Evolutionary conservation across 2,888 invertebrate genomes (phyloP), one percentile per base, ranked within the genome.

Genomic region (Drosophila koepferae): DNA sequence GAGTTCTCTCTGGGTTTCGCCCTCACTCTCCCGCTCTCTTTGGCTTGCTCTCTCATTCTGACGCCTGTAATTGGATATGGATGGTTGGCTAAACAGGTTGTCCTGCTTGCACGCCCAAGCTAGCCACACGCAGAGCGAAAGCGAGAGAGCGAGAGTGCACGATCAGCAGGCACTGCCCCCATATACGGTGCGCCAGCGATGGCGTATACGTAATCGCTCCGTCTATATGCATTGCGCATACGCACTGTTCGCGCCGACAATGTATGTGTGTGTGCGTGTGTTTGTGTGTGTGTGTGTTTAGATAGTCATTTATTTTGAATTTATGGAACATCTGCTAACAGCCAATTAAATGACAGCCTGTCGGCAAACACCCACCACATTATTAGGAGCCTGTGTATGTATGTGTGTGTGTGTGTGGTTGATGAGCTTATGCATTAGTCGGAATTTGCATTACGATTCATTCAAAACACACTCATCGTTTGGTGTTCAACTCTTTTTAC

Each of bases 141-240:
- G 40, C 14, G 61, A 31, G 56, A 20, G 54, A 34, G 41, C 36
- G 36, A 3, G 48, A n/a, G 12, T 12, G 36, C 55, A 66, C 56
- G 72, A 62, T 67, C 72, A 44, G 64, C 63, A 60, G 81, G 54
- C 72, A 41, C 68, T 60, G 69, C 71, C 72, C 82, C 85, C 85
- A 86, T 86, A 86, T 86, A 86, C 85, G 85, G 85, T 80, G 69
- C 82, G 77, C 70, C 66, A 69, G 49, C 20, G 63, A 58, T 72
- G 61, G 74, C 82, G 85, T 89, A 86, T 85, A 85, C 85, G 89
- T 89, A 86, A 84, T 81, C 38, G 74, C 68, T 59, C 65, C 68
- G 44, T 64, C 67, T 79, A 66, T 79, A 72, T 41, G 49, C 46
- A 86, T 80, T 70, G 82, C 87, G 85, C 89, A 89, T 87, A 84